These are phyloP conservation scores for Cecropterus lyciades DNA, from an alignment of 1,140 invertebrate species.

Conservation along the genomic window DNA sequence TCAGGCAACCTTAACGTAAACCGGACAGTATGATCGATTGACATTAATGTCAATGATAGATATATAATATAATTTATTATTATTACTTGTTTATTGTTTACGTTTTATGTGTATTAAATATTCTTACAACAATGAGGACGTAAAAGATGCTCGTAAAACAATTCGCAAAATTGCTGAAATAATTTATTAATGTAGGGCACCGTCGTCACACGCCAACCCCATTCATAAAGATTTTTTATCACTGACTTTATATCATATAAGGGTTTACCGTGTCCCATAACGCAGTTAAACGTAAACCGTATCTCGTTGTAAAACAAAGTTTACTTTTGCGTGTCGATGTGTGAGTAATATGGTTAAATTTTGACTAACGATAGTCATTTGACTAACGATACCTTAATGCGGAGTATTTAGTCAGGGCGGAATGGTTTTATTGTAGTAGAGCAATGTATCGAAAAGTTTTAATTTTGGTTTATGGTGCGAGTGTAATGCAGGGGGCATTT, in stretches of 20 bases:
- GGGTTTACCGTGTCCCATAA: slow-evolving; percentile 25
- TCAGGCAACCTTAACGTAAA: too few species aligned
- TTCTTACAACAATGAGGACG: slow-evolving; percentile 14
- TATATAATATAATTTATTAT: background rate
- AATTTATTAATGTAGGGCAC: slow-evolving; percentile 72
- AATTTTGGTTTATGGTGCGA: slow-evolving; percentile 79
- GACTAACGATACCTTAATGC: slow-evolving; percentile 80
- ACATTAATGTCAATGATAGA: background rate
- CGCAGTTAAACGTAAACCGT: slow-evolving; percentile 34
- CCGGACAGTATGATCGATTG: too few species aligned
- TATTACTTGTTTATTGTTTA: background rate
- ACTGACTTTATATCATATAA: slow-evolving; percentile 39
- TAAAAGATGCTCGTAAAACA: slow-evolving; percentile 61
- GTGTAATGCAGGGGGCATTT: slow-evolving; percentile 49
- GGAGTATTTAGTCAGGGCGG: slow-evolving; percentile 74
- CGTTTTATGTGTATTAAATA: background rate
- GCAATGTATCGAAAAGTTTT: slow-evolving; percentile 82
- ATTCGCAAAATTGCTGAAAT: slow-evolving; percentile 68
- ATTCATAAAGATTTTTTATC: slow-evolving; percentile 75
- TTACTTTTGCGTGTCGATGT: slow-evolving; percentile 30
- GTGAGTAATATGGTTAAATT: slow-evolving; percentile 34
- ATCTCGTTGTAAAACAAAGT: slow-evolving; percentile 1
- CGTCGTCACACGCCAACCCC: slow-evolving; percentile 69
- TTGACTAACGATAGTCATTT: slow-evolving; percentile 52
- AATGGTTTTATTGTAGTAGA: slow-evolving; percentile 73